Percentiles rank a stretch among this genome's conserved stretches.
These are phyloP conservation scores for Mesitornis unicolor DNA, from an alignment of 2,113 vertebrate species.

Conservation along the genomic window DNA sequence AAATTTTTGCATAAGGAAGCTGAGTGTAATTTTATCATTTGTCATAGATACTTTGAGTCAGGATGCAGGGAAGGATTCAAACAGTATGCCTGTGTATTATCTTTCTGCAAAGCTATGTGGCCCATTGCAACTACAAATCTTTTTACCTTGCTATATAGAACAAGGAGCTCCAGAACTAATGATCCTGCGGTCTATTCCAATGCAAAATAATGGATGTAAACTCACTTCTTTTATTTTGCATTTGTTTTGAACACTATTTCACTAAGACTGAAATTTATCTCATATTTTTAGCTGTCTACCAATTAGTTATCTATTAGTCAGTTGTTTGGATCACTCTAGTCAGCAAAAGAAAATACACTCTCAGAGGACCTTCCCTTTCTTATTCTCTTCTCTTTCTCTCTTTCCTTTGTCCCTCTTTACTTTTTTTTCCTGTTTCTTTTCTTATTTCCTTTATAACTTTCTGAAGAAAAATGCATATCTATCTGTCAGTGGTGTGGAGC, in stretches of 20 bases:
- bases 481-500: neutral
- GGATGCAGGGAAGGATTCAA: neutral
- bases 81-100: neutral
- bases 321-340: neutral
- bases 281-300: neutral
- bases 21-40: neutral
- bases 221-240: neutral
- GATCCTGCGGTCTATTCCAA: neutral
- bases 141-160: neutral
- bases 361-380: neutral
- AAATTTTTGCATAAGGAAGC: neutral
- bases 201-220: neutral
- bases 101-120: neutral
- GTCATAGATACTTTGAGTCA: neutral
- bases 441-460: neutral
- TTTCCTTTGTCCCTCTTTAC: neutral
- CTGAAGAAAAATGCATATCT: neutral
- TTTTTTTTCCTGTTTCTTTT: neutral
- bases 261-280: neutral
- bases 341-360: neutral
- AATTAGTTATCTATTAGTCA: neutral
- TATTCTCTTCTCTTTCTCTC: neutral
- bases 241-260: neutral
- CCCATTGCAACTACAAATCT: neutral
- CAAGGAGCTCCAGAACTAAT: neutral